Percentiles rank a stretch among this genome's conserved stretches.
Conservation (phyloP, 2,888 invertebrate species). For the Ectemnius continuus region DNA sequence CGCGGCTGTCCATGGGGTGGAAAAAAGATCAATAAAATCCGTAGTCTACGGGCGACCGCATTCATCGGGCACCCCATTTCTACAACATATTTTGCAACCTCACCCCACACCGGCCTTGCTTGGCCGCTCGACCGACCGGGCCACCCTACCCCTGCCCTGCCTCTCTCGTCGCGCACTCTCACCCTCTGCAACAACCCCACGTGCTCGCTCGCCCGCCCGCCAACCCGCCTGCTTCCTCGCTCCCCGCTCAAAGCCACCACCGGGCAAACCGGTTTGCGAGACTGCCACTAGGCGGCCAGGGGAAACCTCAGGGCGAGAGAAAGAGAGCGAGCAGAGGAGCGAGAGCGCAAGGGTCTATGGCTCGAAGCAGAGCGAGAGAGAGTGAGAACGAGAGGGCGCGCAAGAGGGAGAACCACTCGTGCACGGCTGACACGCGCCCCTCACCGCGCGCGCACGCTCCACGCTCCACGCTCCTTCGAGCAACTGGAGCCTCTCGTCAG, state of each 20-base stretch:
- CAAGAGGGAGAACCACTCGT: constrained; percentile 34
- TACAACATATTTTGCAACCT: constrained; percentile 75
- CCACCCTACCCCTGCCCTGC: constrained; percentile 17
- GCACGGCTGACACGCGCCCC: constrained; percentile 7
- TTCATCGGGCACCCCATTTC: constrained; percentile 74
- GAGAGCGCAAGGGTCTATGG: neutral
- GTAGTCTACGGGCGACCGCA: constrained; percentile 74
- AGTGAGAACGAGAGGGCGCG: constrained; percentile 14
- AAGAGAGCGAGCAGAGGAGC: constrained; percentile 9
- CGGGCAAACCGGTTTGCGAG: constrained; percentile 49
- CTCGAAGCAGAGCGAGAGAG: constrained; percentile 14
- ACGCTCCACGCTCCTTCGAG: constrained; percentile 47
- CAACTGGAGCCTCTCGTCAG: constrained; percentile 62
- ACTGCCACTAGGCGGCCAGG: constrained; percentile 68
- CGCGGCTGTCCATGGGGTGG: constrained; percentile 40
- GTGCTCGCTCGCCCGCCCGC: constrained; percentile 57
- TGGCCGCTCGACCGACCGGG: constrained; percentile 19
- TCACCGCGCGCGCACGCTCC: constrained; percentile 44
- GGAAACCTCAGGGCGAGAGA: constrained; percentile 32
- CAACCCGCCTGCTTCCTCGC: constrained; percentile 32
- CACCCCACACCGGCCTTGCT: constrained; percentile 48
- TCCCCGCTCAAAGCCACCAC: constrained; percentile 24
- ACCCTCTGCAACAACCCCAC: constrained; percentile 56
- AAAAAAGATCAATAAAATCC: constrained; percentile 76
- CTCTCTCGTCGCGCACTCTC: constrained; percentile 34